Base-by-base conservation (phyloP, 2,888 invertebrate species). In the Phaedon cochleariae region DNA sequence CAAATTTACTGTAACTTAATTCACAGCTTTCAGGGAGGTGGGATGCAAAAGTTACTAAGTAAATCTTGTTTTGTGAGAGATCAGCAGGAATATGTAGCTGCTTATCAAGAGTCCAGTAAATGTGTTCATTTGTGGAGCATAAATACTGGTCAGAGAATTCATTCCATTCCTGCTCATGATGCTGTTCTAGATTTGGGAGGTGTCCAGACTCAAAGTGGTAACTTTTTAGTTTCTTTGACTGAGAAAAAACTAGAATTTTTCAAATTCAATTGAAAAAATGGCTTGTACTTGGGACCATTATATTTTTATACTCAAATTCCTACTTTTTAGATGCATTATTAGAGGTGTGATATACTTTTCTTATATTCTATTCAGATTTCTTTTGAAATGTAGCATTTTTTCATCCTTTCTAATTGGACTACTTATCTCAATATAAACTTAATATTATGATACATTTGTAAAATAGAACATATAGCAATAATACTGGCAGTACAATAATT, bases 51-150 rank as follows among this genome's bases (percentile, higher is more conserved):
- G 1, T 77, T 90, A 0, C 86, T 95, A 81, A 89, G 92, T 0
- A 84, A 90, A 53, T 86, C 90, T 0, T 88, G 88, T 79, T 86
- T 90, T 6, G 62, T 74, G 12, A 66, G 70, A 2, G 87, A 88
- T 0, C 84, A 87, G 2, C 86, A 89, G 9, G 85, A 87, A 7
- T 86, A 92, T 77, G 87, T 93, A 0, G 90, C 92, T 0, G 92
- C 92, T 0, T 90, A 93, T 75, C 89, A 93, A 65, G 94, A 94
- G 81, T 89, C 90, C 58, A 88, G 86, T n/a, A 88, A 88, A 3
- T 83, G 87, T 10, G 81, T 93, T 22, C 85, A 87, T 53, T 81
- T 93, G 0, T 92, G 92, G 85, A 91, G 90, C 62, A 81, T 87
- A 52, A 82, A 84, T 45, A 85, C 85, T 0, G 86, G 87, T 17